Evolutionary conservation across 2,888 invertebrate genomes (phyloP), one percentile per base, ranked within the genome.

Genomic region (Agrilus mali): DNA sequence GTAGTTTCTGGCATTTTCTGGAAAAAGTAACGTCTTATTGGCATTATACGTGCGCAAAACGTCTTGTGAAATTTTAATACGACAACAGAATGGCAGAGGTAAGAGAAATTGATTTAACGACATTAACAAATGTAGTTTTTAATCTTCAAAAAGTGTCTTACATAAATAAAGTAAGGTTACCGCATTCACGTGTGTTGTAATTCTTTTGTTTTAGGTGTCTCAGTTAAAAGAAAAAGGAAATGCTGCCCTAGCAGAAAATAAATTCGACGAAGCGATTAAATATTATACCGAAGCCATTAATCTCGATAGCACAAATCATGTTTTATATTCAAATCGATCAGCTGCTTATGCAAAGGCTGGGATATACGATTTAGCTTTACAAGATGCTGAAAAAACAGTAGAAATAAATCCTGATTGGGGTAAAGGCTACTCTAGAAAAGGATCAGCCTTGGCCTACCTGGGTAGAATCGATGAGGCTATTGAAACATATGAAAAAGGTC

Each of bases 361-460:
- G 17, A 77, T 84, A 50, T 92, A 81, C 58, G 63, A 68, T 2
- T 74, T 79, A 47, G 88, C 94, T 0, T 66, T 93, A 22, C 74
- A 78, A 50, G 94, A 94, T 72, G 94, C 92, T 0, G 82, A 90
- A 48, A 80, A 82, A 60, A 89, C 89, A 1, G 73, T 94, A 7
- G 65, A 74, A 38, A 55, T 92, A 13, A 89, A 90, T 62, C 80
- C 88, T 7, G 78, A 79, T 45, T 94, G 93, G 93, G 75, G 78
- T 2, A 93, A 92, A 63, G 86, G 85, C 0, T 90, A 90, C 63
- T 90, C 92, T 0, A 76, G 94, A 45, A 88, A 90, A 68, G 94
- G 89, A 2, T 82, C 86, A 50, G 90, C 92, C 0, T 68, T 90
- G 37, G 80, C 84, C 0, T 90, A 80, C 55, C 66, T 93, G 47